These are phyloP conservation scores for Delia radicum DNA, from an alignment of 1,140 invertebrate genomes.

Conservation along the genomic window DNA sequence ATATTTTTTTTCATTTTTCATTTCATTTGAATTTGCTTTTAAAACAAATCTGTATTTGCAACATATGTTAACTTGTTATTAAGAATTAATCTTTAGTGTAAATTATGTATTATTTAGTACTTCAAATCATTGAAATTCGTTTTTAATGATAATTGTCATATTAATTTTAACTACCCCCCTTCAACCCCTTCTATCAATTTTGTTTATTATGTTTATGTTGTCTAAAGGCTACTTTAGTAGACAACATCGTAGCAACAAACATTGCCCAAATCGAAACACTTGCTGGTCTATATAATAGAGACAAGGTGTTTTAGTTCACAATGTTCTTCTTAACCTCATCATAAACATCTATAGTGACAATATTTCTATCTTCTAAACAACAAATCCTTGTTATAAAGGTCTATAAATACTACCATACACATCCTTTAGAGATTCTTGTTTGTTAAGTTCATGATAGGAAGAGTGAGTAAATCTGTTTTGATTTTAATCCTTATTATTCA, in stretches of 20 bases:
- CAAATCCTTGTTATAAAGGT: background rate
- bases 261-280: background rate
- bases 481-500: slow-evolving; percentile 14
- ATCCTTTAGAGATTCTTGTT: too few relatives aligned
- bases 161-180: background rate
- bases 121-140: background rate
- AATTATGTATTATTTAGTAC: background rate
- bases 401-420: background rate
- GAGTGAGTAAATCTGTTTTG: background rate
- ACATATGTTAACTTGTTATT: background rate
- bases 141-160: background rate
- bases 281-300: background rate
- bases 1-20: too few relatives aligned
- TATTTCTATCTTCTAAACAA: background rate
- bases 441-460: too few relatives aligned
- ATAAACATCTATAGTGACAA: too few relatives aligned
- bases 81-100: background rate
- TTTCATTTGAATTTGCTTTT: too few relatives aligned
- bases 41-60: too few relatives aligned
- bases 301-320: background rate
- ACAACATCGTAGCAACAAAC: too few relatives aligned
- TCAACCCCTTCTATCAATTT: background rate
- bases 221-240: background rate
- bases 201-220: background rate
- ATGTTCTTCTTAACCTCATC: background rate